Conservation (phyloP, 2,888 invertebrate species). For the Thecocarcelia acutangulata region DNA sequence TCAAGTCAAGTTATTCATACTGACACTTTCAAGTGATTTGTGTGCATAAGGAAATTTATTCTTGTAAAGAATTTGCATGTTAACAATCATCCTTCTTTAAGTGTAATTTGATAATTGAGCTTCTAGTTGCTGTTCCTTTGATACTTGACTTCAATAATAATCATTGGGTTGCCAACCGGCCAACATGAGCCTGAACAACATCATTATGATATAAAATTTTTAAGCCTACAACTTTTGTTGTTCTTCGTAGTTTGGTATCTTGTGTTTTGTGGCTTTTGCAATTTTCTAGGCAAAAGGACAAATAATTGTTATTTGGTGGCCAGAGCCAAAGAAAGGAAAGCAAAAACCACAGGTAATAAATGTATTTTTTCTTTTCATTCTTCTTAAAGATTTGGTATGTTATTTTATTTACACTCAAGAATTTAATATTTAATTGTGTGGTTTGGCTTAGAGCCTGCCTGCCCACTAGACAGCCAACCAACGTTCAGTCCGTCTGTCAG, state of each 20-base stretch:
- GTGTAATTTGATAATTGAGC: constrained; percentile 69
- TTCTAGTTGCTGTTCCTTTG: constrained; percentile 39
- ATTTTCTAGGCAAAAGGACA: constrained; percentile 70
- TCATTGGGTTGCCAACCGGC: background rate
- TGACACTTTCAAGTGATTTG: constrained; percentile 61
- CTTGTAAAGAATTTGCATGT: constrained; percentile 63
- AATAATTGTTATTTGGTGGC: constrained; percentile 68
- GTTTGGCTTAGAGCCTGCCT: constrained; percentile 42
- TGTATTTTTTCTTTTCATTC: constrained; percentile 21
- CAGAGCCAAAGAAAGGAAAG: constrained; percentile 2
- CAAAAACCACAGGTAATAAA: constrained; percentile 60
- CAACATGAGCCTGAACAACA: constrained; percentile 21
- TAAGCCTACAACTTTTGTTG: constrained; percentile 2
- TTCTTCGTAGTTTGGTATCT: constrained; percentile 17
- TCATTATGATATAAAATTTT: constrained; percentile 42
- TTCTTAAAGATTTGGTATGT: constrained; percentile 35
- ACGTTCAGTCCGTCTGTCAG: background rate
- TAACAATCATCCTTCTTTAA: constrained; percentile 59
- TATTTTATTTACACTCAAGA: constrained; percentile 56
- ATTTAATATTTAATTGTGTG: constrained; percentile 64
- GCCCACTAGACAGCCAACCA: constrained; percentile 21
- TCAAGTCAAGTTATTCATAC: constrained; percentile 64
- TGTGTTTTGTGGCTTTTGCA: constrained; percentile 57
- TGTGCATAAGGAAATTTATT: constrained; percentile 53
- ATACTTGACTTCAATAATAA: constrained; percentile 7